Conservation (phyloP, 2,113 vertebrate species). For the Bufo gargarizans region DNA sequence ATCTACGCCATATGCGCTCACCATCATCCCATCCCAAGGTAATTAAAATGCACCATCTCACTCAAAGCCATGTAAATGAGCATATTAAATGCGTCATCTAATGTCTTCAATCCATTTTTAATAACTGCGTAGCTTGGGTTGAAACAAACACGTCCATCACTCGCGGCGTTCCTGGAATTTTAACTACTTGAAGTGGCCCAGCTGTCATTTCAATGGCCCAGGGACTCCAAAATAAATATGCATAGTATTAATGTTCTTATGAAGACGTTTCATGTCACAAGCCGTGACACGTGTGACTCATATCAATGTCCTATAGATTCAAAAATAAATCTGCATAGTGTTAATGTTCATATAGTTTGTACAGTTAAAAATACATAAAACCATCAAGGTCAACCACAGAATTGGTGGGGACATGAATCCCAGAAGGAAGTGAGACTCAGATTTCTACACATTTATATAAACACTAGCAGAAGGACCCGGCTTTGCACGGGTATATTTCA, state of each 20-base stretch:
- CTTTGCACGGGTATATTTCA: no score
- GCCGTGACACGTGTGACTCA: neutral
- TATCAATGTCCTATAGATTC: no score
- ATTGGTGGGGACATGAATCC: no score
- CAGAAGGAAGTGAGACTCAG: no score
- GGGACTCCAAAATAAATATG: constrained; percentile 7
- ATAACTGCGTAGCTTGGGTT: neutral
- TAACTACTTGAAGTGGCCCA: constrained; percentile 21
- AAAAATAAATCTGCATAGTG: no score
- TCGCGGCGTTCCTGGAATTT: neutral
- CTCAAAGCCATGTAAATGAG: constrained; percentile 15
- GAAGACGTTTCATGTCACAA: neutral
- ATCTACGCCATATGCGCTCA: neutral
- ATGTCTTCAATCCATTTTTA: constrained; percentile 22
- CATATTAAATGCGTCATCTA: neutral
- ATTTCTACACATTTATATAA: no score
- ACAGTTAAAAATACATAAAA: no score
- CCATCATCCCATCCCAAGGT: neutral
- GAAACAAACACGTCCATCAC: constrained; percentile 29
- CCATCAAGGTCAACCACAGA: no score
- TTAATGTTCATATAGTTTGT: no score
- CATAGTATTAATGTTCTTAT: constrained; percentile 10
- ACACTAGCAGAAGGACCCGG: no score
- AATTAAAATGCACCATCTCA: constrained; percentile 14
- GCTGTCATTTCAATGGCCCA: neutral